Evolutionary conservation across 2,113 vertebrate genomes (phyloP).

Genomic region (mouse (Mus musculus)): DNA sequence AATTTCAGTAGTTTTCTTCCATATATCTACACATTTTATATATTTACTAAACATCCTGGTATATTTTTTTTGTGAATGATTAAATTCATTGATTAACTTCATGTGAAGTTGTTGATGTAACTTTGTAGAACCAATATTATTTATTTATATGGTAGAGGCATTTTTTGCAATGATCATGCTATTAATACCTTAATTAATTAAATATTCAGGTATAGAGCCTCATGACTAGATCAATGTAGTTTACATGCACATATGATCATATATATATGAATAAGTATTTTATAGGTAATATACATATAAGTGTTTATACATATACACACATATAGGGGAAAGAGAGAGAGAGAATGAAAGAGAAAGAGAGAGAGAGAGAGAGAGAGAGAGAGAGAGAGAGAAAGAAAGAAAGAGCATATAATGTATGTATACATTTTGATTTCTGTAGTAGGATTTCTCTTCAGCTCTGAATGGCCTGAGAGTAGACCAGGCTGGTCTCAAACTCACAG

Average conservation of each 20-base stretch:
- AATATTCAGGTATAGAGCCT: not conserved
- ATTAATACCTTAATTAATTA: not conserved
- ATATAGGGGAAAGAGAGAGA: not conserved
- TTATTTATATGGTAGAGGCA: not conserved
- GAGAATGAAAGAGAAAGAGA: too few relatives aligned
- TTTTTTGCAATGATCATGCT: not conserved
- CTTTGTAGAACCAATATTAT: not conserved
- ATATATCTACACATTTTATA: not conserved
- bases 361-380: not conserved
- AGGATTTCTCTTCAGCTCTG: not conserved
- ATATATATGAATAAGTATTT: not conserved
- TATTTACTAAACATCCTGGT: not conserved
- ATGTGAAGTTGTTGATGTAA: not conserved
- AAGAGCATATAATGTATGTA: not conserved
- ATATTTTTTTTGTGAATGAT: not conserved
- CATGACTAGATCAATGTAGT: not conserved
- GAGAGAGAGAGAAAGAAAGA: too few relatives aligned
- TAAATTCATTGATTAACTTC: not conserved
- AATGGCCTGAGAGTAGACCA: not conserved
- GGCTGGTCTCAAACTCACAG: not conserved
- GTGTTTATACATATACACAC: not conserved
- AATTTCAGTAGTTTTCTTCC: not conserved
- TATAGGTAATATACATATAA: not conserved
- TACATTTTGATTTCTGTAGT: not conserved
- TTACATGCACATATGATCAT: not conserved